Conservation (phyloP, 1,140 invertebrate species). For the Magallana angulata region DNA sequence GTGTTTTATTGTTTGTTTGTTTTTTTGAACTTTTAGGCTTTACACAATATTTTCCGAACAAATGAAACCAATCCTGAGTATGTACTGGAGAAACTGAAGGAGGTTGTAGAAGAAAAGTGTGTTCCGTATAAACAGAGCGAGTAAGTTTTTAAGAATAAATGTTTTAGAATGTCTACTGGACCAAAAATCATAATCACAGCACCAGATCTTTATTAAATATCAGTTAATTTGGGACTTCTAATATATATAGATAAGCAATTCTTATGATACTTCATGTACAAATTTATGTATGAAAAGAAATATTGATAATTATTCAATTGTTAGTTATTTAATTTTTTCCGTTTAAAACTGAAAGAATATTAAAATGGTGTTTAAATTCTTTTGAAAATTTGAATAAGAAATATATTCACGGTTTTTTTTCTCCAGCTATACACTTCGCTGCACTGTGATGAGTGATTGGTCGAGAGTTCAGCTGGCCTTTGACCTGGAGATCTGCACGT, state of each 20-base stretch:
- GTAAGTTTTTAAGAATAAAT: conserved; percentile 80
- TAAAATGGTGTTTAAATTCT: too few species aligned
- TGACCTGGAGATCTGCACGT: conserved; percentile 89
- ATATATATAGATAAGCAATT: too few species aligned
- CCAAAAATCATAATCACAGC: too few species aligned
- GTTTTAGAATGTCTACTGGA: too few species aligned
- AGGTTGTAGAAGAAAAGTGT: conserved; percentile 85
- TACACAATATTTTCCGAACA: conserved; percentile 88
- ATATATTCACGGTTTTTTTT: not conserved
- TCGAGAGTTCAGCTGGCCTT: conserved; percentile 84
- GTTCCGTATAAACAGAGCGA: conserved; percentile 86
- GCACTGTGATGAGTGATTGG: conserved; percentile 81
- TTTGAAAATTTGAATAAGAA: too few species aligned
- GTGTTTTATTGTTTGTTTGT: too few species aligned
- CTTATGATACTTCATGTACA: too few species aligned
- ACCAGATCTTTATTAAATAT: too few species aligned
- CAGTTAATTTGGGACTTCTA: too few species aligned
- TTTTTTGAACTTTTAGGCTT: conserved; percentile 80
- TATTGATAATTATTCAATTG: not conserved
- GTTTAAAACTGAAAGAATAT: too few species aligned
- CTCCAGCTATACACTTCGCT: conserved; percentile 84
- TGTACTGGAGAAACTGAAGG: conserved; percentile 84
- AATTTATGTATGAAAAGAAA: not conserved
- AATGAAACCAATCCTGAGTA: conserved; percentile 84
- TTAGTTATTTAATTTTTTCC: too few species aligned